Evolutionary conservation across 2,113 vertebrate genomes (phyloP).

Genomic region (Clarias gariepinus): DNA sequence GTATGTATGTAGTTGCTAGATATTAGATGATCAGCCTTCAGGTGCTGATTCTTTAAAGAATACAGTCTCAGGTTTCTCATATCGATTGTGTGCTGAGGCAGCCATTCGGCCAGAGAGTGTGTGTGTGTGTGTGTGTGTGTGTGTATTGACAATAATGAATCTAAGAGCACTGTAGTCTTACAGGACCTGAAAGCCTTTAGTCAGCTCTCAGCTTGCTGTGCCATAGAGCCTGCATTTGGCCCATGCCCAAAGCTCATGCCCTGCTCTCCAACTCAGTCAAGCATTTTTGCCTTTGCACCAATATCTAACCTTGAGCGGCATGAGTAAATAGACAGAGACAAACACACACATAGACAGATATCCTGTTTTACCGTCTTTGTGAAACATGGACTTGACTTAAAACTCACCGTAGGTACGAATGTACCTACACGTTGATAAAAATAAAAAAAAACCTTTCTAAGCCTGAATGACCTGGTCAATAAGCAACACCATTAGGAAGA

Average conservation of each 20-base stretch:
- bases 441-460: background rate
- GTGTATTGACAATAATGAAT: constrained; percentile 67
- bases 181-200: constrained; percentile 56
- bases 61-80: constrained; percentile 58
- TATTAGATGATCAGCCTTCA: background rate
- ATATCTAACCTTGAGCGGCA: constrained; percentile 7
- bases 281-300: constrained; percentile 10
- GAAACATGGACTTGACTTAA: constrained; percentile 1
- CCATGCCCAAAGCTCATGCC: background rate
- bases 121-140: constrained; percentile 61
- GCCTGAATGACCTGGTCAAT: background rate
- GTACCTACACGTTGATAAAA: background rate
- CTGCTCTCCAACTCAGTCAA: background rate
- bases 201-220: constrained; percentile 46
- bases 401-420: background rate
- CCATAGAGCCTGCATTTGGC: constrained; percentile 28
- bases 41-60: constrained; percentile 25
- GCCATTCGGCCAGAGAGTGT: constrained; percentile 55
- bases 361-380: background rate
- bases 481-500: background rate
- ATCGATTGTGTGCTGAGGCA: constrained; percentile 69
- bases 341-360: constrained; percentile 40
- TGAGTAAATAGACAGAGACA: constrained; percentile 1
- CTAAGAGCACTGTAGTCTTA: constrained; percentile 52
- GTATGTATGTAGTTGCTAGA: background rate